Evolutionary conservation across 2,888 invertebrate species (phyloP).

Genomic region (Diloba caeruleocephala): DNA sequence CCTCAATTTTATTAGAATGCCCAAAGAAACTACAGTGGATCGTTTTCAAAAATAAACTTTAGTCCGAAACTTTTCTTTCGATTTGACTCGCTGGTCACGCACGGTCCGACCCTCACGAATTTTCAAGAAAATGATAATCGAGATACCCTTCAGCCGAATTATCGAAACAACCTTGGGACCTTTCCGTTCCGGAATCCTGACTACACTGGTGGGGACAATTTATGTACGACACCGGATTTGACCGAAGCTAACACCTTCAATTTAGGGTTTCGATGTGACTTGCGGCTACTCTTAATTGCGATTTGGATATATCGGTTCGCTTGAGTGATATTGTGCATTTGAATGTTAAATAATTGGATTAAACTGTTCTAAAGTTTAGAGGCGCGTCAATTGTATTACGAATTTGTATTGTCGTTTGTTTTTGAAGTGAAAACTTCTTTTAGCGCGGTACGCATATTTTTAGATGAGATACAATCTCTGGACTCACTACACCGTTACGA

Average conservation of each 20-base stretch:
- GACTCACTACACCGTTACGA: too few species aligned
- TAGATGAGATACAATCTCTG: too few species aligned
- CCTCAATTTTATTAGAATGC: slow-evolving; percentile 31
- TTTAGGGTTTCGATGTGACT: slow-evolving; percentile 33
- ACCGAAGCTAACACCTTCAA: slow-evolving; percentile 23
- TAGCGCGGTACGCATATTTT: too few species aligned
- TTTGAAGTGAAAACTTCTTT: too few species aligned
- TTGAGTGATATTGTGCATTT: slow-evolving; percentile 12
- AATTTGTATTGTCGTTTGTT: slow-evolving; percentile 10
- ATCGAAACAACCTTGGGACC: slow-evolving; percentile 32
- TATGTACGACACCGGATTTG: slow-evolving; percentile 35
- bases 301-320: slow-evolving; percentile 5
- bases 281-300: slow-evolving; percentile 23
- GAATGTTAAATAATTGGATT: too few species aligned
- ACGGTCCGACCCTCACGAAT: slow-evolving; percentile 38
- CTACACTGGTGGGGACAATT: slow-evolving; percentile 24
- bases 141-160: slow-evolving; percentile 40
- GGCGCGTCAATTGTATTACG: slow-evolving; percentile 6
- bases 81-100: slow-evolving; percentile 39
- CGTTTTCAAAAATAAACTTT: slow-evolving; percentile 31
- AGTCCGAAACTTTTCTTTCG: slow-evolving; percentile 13
- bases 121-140: slow-evolving; percentile 47
- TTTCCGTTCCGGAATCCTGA: slow-evolving; percentile 17
- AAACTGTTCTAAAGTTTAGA: slow-evolving; percentile 38
- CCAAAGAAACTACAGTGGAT: slow-evolving; percentile 14